Evolutionary conservation across 2,113 vertebrate genomes (phyloP), one percentile per base, ranked within the genome.

Genomic region (Saguinus imperator): DNA sequence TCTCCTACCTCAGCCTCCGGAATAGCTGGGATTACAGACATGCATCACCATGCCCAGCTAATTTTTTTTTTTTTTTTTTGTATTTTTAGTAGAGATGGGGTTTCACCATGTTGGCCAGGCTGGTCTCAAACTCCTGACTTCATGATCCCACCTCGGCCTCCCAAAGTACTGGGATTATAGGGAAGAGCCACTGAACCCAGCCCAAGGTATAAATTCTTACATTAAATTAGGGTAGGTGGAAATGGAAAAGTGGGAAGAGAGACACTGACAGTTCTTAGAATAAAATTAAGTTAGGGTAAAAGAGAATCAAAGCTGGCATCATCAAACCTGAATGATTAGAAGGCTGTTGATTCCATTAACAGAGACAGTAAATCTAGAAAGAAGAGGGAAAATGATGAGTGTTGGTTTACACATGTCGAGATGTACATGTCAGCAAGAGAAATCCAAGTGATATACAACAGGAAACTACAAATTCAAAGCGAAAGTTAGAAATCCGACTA

Each of bases 391-490:
- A 92, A 58, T 14, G 40, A 83, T 5, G 13, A 50, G 8, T 58
- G 92, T 81, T 48, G n/a, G 8, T 94, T 79, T 86, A 61, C 13
- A n/a, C 17, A 55, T 37, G 45, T 37, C 92, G 29, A 95, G 48
- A 89, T 52, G 77, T 6, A 83, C 16, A 79, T 1, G 3, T 48
- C 64, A 64, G 35, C 17, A 77, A 81, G 79, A 91, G 76, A 97
- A 95, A 77, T 29, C 29, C 66, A 85, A 93, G 52, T 29, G 25
- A 86, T 43, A 77, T 4, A 85, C 14, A 72, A 82, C 0, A 82
- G 83, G 43, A 93, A 95, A 72, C 72, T 85, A 88, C 57, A 64
- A 85, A 87, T 82, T 91, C n/a, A 83, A 55, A 58, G 35, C 66
- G 82, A 76, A 79, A 25, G 13, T 86, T 76, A 80, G 86, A 92